A percentile compares a stretch with the other conserved stretches of the same genome.
These are phyloP conservation scores for Neria commutata DNA, from an alignment of 2,888 invertebrate genomes.

Conservation along the genomic window DNA sequence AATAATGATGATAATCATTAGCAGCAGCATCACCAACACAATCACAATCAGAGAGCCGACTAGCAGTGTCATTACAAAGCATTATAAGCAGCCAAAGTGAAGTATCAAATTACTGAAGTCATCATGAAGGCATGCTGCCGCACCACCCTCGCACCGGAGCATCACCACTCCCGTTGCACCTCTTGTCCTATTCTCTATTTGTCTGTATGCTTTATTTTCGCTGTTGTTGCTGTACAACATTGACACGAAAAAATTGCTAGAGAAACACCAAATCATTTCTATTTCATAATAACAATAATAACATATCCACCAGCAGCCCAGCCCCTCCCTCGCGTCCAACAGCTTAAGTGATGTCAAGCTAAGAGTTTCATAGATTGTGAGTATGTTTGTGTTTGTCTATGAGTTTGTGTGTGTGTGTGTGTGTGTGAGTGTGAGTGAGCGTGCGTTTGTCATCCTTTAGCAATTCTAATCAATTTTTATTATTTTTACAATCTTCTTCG, in stretches of 20 bases:
- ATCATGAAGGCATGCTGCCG: background rate
- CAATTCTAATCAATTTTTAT: constrained; percentile 61
- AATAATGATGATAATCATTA: background rate
- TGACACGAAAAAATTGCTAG: background rate
- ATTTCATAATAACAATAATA: constrained; percentile 7
- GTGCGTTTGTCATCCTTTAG: constrained; percentile 34
- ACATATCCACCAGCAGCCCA: too few relatives aligned
- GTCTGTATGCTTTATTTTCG: background rate
- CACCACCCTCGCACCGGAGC: too few relatives aligned
- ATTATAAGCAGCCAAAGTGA: constrained; percentile 52
- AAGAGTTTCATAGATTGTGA: background rate
- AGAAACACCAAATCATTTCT: background rate
- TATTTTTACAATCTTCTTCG: constrained; percentile 50
- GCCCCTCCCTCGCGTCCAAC: background rate
- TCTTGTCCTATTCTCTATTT: background rate
- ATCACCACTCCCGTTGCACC: too few relatives aligned
- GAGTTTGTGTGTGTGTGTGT: constrained; percentile 7
- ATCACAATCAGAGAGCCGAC: too few relatives aligned
- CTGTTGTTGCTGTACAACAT: background rate
- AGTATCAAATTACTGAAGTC: constrained; percentile 48
- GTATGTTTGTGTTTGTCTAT: background rate
- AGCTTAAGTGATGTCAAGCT: background rate
- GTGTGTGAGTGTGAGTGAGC: constrained; percentile 4
- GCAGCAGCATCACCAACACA: constrained; percentile 44
- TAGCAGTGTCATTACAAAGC: too few relatives aligned